Evolutionary conservation across 2,888 invertebrate genomes (phyloP), one percentile per base, ranked within the genome.

Genomic region (Drosophila mettleri): DNA sequence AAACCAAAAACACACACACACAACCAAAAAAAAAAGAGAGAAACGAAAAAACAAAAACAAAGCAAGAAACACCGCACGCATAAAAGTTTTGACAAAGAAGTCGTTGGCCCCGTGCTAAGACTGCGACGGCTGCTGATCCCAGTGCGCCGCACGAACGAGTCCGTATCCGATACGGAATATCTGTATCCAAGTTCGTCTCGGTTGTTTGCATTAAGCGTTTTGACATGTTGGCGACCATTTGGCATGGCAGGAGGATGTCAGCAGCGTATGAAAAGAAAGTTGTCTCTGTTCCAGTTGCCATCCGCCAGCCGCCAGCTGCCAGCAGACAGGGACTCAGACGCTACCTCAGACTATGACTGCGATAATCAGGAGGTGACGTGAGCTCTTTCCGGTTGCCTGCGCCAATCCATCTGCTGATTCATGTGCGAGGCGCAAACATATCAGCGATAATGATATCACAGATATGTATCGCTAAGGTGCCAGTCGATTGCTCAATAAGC

Each of bases 11-110:
- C 54, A 57, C n/a, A n/a, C 20, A n/a, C 2, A 49, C 3, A 34
- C 4, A 12, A 48, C 34, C 48, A 45, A 38, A 33, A 43, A 60
- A 46, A 18, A 36, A 61, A 51, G 52, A 58, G 57, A 41, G 49
- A 61, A 55, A 52, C 53, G 51, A 54, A 62, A 60, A 55, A 60
- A 53, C 51, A 57, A 60, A 12, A 36, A 16, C 33, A 78, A 66
- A 71, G 70, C 74, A 39, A 80, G 74, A 66, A 86, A 78, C 74
- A 63, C 74, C 60, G 77, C 87, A 85, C 85, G 87, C 87, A 85
- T 85, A 86, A 85, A 86, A 85, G 74, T 85, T 85, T 85, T 81
- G 71, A 81, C 80, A 81, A 81, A 82, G 80, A 85, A 87, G 69
- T 79, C 76, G 58, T 65, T 64, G 75, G 53, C 46, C 59, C 61